These are phyloP conservation scores for Halichoeres trimaculatus DNA, from an alignment of 2,113 vertebrate species.

Conservation along the genomic window DNA sequence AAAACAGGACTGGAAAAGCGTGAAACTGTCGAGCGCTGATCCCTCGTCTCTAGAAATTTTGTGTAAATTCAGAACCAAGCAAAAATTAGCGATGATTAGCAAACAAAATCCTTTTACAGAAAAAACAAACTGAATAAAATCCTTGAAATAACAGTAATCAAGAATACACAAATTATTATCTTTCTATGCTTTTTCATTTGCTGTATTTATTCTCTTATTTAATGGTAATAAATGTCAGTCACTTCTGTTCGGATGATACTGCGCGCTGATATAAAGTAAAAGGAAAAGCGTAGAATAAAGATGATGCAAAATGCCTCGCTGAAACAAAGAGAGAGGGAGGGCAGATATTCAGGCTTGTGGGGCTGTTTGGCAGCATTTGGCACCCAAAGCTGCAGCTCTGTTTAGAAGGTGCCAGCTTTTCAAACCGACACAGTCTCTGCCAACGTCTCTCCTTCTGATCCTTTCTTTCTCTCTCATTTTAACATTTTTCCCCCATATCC, in stretches of 20 bases:
- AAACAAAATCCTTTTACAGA: slow-evolving; percentile 37
- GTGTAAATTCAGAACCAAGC: slow-evolving; percentile 20
- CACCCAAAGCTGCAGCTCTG: slow-evolving; percentile 74
- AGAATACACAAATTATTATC: slow-evolving; percentile 15
- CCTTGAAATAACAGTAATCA: slow-evolving; percentile 25
- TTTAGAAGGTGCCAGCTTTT: slow-evolving; percentile 84
- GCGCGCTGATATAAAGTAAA: slow-evolving; percentile 68
- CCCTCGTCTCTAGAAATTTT: not conserved
- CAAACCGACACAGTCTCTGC: slow-evolving; percentile 80
- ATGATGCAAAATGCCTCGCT: slow-evolving; percentile 79
- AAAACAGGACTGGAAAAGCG: slow-evolving; percentile 15
- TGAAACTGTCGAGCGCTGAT: not conserved
- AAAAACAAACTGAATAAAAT: not conserved
- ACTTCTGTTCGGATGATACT: slow-evolving; percentile 39
- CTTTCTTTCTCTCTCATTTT: slow-evolving; percentile 75
- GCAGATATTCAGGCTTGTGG: slow-evolving; percentile 78
- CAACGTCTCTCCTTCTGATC: slow-evolving; percentile 82
- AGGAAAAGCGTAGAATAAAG: slow-evolving; percentile 77
- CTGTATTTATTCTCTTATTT: slow-evolving; percentile 14
- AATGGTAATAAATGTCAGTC: slow-evolving; percentile 50
- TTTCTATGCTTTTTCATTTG: not conserved
- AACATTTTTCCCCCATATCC: slow-evolving; percentile 64
- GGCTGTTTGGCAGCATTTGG: slow-evolving; percentile 82
- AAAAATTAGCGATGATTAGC: slow-evolving; percentile 21
- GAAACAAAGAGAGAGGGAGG: slow-evolving; percentile 81